phyloP scores from a whole-genome alignment of 2,113 vertebrate genomes.

The Chaenocephalus aceratus region DNA sequence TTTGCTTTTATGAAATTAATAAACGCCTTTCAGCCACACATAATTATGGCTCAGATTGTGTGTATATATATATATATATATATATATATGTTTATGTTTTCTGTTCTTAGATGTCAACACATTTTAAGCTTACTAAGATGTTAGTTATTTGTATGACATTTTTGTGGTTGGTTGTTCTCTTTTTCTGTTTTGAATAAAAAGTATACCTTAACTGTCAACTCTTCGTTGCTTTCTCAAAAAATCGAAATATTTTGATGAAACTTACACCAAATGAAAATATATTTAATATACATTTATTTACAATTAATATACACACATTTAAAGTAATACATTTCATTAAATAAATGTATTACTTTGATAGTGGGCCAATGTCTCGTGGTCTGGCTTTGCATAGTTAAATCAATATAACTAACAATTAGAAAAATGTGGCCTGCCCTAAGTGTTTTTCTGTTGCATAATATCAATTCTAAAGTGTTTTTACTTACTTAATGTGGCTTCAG shows the following conservation, averaged over 20 bases:
- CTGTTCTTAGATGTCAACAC: neutral
- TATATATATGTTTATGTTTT: neutral
- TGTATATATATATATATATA: too few relatives aligned
- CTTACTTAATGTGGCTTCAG: too few relatives aligned
- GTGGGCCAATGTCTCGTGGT: neutral
- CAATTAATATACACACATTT: too few relatives aligned
- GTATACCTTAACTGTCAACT: neutral
- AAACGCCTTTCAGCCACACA: neutral
- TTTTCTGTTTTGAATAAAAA: slow-evolving; percentile 13
- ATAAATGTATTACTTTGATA: neutral
- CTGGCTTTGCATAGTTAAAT: neutral
- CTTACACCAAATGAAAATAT: too few relatives aligned
- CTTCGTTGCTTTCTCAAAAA: neutral
- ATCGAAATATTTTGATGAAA: neutral
- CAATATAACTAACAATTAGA: neutral
- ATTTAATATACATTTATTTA: too few relatives aligned
- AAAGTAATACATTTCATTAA: neutral
- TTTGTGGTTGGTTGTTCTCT: neutral
- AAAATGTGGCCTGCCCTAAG: neutral
- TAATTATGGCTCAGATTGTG: neutral
- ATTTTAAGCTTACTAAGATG: neutral
- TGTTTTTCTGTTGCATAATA: too few relatives aligned
- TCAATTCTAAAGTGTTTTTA: too few relatives aligned
- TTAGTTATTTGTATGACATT: neutral
- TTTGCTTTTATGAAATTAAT: neutral